Evolutionary conservation across 2,113 vertebrate species (phyloP).

Genomic region (Indicator indicator): DNA sequence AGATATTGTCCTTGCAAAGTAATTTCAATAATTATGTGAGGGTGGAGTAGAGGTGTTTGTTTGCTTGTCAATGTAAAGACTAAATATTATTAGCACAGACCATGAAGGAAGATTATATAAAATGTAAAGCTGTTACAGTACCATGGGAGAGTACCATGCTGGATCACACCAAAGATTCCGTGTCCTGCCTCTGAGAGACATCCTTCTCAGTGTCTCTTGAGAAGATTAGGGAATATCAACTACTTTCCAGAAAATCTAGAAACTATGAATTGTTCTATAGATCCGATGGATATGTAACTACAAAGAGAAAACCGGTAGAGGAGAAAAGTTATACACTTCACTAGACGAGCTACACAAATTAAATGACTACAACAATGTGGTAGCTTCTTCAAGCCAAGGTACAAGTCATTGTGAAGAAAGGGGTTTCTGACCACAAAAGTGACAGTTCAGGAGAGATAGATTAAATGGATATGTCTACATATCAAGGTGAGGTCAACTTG

Average conservation of each 20-base stretch:
- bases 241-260: background rate
- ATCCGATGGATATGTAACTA: background rate
- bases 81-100: background rate
- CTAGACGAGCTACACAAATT: background rate
- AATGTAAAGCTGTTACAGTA: background rate
- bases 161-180: background rate
- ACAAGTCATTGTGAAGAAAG: background rate
- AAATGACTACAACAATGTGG: background rate
- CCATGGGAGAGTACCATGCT: background rate
- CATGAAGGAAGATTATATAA: background rate
- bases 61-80: background rate
- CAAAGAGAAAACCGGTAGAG: background rate
- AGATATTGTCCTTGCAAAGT: background rate
- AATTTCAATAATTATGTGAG: background rate
- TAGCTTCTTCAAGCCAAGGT: background rate
- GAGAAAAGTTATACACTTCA: background rate
- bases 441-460: background rate
- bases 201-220: no score
- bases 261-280: background rate
- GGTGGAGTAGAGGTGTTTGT: background rate
- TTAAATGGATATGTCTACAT: background rate
- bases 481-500: background rate
- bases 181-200: background rate
- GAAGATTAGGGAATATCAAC: background rate
- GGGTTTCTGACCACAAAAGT: background rate